Conservation (phyloP, 2,888 invertebrate genomes). For the Hofmannophila pseudospretella region DNA sequence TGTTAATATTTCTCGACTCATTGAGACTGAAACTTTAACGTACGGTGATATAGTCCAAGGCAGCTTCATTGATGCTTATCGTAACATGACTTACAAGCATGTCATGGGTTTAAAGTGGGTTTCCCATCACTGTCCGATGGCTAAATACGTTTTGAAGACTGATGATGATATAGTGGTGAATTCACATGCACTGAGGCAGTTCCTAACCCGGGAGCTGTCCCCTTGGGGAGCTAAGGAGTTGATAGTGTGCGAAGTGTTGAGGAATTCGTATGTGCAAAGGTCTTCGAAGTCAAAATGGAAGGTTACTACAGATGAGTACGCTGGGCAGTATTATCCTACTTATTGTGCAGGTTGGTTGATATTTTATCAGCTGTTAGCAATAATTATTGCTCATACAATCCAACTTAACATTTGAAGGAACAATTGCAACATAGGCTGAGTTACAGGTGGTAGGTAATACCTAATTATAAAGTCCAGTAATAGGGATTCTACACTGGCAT, state of each 20-base stretch:
- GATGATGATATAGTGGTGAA: slow-evolving; percentile 89
- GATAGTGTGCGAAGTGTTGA: slow-evolving; percentile 80
- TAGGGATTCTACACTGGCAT: no score
- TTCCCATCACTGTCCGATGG: slow-evolving; percentile 81
- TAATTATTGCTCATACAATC: no score
- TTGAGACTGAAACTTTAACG: slow-evolving; percentile 73
- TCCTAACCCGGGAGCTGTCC: slow-evolving; percentile 75
- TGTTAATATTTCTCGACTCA: slow-evolving; percentile 56
- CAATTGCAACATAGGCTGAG: no score
- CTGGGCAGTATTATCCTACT: slow-evolving; percentile 80
- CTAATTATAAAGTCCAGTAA: no score
- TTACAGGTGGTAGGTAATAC: no score
- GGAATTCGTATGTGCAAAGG: slow-evolving; percentile 74
- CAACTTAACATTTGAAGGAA: no score
- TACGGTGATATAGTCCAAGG: slow-evolving; percentile 87
- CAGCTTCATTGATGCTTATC: slow-evolving; percentile 85
- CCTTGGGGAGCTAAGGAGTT: slow-evolving; percentile 79
- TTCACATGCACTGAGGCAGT: slow-evolving; percentile 78
- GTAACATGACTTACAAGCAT: slow-evolving; percentile 91
- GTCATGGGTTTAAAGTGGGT: slow-evolving; percentile 90
- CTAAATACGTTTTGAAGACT: slow-evolving; percentile 82
- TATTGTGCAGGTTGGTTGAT: slow-evolving; percentile 82
- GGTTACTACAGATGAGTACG: slow-evolving; percentile 82
- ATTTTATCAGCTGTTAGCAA: no score
- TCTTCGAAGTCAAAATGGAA: slow-evolving; percentile 86